Percentiles rank a stretch among this genome's conserved stretches.
Evolutionary conservation across 2,888 invertebrate species (phyloP).

Genomic region (Philaethria dido): DNA sequence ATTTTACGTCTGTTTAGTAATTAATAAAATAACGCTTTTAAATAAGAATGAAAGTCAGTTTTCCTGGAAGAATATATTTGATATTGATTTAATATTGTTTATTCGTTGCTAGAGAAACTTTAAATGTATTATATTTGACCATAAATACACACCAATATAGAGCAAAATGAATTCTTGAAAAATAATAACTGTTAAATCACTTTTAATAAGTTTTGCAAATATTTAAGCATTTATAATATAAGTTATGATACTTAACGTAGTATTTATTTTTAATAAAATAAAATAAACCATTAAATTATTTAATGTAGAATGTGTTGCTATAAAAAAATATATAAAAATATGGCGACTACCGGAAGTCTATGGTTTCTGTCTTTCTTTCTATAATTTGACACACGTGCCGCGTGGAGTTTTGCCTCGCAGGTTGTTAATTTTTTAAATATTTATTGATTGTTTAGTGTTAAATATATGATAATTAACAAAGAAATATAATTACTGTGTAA

Average conservation of each 20-base stretch:
- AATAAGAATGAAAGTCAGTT: neutral
- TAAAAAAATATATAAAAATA: conserved; percentile 57
- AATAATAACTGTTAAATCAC: neutral
- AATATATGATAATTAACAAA: conserved; percentile 48
- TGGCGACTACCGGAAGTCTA: conserved; percentile 73
- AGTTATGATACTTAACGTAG: too few relatives aligned
- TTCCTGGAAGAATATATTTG: neutral
- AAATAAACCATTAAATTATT: neutral
- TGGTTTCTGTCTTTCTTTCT: conserved; percentile 75
- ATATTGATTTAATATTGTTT: conserved; percentile 18
- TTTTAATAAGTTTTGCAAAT: neutral
- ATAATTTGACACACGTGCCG: conserved; percentile 83
- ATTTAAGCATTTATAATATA: too few relatives aligned
- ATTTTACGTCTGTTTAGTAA: conserved; percentile 54
- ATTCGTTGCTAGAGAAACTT: conserved; percentile 56
- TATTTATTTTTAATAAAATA: too few relatives aligned
- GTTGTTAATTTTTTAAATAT: conserved; percentile 66
- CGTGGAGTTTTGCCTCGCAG: conserved; percentile 83
- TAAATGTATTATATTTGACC: conserved; percentile 31
- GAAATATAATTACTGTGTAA: conserved; percentile 55
- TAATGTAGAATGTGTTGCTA: conserved; percentile 54
- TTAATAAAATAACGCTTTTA: neutral
- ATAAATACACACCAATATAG: neutral
- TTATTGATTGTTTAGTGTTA: conserved; percentile 56
- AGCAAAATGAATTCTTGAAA: neutral